Conservation (phyloP, 2,888 invertebrate species). For the Caenorhabditis afra region DNA sequence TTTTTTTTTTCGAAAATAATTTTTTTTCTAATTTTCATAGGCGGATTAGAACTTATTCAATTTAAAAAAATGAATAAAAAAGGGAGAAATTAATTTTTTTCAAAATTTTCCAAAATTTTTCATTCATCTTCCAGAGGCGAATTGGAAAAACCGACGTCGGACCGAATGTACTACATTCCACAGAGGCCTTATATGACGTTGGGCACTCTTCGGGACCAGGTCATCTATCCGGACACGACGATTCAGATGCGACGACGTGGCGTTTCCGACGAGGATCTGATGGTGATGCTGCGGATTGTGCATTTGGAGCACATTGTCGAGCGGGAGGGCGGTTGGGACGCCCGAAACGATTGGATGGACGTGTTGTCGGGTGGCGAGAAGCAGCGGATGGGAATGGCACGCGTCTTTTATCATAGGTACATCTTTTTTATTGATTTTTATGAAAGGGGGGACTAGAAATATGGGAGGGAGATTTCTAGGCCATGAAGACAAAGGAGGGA, state of each 20-base stretch:
- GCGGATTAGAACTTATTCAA: background rate
- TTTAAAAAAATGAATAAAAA: too few species aligned
- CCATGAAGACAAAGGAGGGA: too few species aligned
- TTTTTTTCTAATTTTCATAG: too few species aligned
- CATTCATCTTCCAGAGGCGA: constrained; percentile 56
- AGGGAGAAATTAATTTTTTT: too few species aligned
- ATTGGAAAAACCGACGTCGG: constrained; percentile 76
- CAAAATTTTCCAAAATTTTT: too few species aligned
- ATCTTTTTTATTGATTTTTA: too few species aligned
- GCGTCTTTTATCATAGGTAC: constrained; percentile 81
- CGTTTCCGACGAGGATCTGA: constrained; percentile 88
- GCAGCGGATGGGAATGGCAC: constrained; percentile 91
- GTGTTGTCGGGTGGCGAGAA: constrained; percentile 98
- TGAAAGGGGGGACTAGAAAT: background rate
- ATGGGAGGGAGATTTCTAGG: too few species aligned
- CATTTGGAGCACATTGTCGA: constrained; percentile 86
- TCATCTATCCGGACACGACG: constrained; percentile 92
- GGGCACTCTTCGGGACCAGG: constrained; percentile 92
- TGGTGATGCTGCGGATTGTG: constrained; percentile 86
- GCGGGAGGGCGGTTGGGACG: constrained; percentile 77
- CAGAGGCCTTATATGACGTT: constrained; percentile 98
- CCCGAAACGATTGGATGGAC: constrained; percentile 95
- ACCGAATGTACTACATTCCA: constrained; percentile 74
- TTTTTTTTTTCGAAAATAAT: too few species aligned
- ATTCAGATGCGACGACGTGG: constrained; percentile 88